Percentiles rank a stretch among this genome's conserved stretches.
phyloP scores from a whole-genome alignment of 2,888 invertebrate genomes.

The Meganola albula region DNA sequence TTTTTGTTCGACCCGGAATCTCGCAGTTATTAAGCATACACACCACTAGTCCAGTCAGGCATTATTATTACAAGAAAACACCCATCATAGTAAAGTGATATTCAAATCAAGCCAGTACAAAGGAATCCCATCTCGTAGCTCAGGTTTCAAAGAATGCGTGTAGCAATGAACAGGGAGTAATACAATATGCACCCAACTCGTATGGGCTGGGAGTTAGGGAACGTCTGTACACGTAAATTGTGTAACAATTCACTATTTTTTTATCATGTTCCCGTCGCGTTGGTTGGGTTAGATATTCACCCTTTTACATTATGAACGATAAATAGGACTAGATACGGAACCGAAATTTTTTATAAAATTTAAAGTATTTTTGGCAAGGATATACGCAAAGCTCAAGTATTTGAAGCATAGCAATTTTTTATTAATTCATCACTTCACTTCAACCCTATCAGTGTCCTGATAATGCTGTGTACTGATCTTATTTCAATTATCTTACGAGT shows the following conservation, averaged over 20 bases:
- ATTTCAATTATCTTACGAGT: too few relatives aligned
- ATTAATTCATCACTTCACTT: too few relatives aligned
- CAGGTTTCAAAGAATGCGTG: slow-evolving; percentile 66
- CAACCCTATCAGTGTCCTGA: too few relatives aligned
- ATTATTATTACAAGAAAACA: slow-evolving; percentile 48
- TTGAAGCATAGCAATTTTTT: too few relatives aligned
- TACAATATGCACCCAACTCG: slow-evolving; percentile 61
- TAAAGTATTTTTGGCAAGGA: too few relatives aligned
- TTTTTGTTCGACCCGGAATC: too few relatives aligned
- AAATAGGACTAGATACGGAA: background rate
- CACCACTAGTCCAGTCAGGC: too few relatives aligned
- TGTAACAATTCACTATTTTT: slow-evolving; percentile 34
- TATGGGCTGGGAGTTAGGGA: slow-evolving; percentile 33
- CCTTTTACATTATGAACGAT: slow-evolving; percentile 7
- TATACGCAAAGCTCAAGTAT: too few relatives aligned
- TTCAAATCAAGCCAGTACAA: slow-evolving; percentile 69
- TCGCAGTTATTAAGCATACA: background rate
- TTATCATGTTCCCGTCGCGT: slow-evolving; percentile 11
- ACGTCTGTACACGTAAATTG: slow-evolving; percentile 30
- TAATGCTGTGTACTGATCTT: too few relatives aligned
- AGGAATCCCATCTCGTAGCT: slow-evolving; percentile 62
- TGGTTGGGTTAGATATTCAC: slow-evolving; percentile 17
- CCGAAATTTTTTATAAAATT: background rate
- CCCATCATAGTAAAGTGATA: slow-evolving; percentile 66
- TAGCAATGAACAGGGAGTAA: slow-evolving; percentile 47